Percentiles rank a stretch among this genome's conserved stretches.
These are phyloP conservation scores for Bettongia penicillata DNA, from an alignment of 2,113 vertebrate species.

Conservation along the genomic window DNA sequence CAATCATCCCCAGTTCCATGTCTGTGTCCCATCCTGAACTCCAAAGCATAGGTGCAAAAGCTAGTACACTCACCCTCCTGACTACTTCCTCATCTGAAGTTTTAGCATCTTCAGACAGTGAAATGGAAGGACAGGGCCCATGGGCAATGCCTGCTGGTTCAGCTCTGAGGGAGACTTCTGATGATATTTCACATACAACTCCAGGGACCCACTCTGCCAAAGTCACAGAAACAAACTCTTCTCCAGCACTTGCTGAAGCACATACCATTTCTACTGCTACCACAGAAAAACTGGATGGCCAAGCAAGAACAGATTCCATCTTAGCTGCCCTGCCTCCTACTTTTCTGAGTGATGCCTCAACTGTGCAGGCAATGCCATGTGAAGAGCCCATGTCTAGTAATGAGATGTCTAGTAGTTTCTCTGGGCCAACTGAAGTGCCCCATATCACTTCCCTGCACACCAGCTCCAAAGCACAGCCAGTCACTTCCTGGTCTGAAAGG, in stretches of 20 bases:
- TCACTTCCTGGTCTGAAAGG: background rate
- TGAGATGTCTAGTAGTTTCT: background rate
- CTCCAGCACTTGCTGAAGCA: background rate
- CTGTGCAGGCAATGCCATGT: background rate
- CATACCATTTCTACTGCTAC: background rate
- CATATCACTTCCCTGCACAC: background rate
- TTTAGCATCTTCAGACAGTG: background rate
- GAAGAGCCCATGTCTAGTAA: background rate
- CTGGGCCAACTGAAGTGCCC: background rate
- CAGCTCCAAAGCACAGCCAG: background rate
- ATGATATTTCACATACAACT: background rate
- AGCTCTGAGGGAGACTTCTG: background rate
- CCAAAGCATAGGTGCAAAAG: background rate
- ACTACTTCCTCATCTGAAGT: background rate
- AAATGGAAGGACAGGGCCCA: background rate
- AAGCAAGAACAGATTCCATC: background rate
- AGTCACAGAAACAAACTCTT: background rate
- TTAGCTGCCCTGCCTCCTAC: background rate
- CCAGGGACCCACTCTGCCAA: background rate
- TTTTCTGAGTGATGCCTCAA: background rate
- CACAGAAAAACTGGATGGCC: background rate
- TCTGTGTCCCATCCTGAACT: background rate
- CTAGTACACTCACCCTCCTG: background rate
- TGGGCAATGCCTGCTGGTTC: background rate
- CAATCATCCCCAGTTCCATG: background rate